Conservation (phyloP, 2,113 vertebrate species). For the Laticauda laticaudata region DNA sequence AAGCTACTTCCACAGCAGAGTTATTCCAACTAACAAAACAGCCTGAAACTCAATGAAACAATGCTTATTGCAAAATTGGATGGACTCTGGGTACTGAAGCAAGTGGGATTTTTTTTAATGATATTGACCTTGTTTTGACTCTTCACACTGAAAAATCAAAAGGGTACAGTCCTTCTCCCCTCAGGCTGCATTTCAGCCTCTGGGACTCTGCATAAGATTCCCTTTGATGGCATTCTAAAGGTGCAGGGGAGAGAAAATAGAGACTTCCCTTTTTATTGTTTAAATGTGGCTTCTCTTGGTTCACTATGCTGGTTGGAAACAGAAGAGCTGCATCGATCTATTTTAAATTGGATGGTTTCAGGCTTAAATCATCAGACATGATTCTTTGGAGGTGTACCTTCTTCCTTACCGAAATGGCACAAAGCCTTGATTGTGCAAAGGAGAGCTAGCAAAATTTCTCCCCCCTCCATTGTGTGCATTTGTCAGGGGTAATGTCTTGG, state of each 20-base stretch:
- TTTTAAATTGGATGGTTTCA: not conserved
- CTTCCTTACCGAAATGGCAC: not conserved
- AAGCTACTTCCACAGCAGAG: slow-evolving; percentile 58
- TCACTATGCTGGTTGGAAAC: not conserved
- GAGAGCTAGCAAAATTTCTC: not conserved
- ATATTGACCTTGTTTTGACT: slow-evolving; percentile 54
- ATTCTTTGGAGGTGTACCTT: not conserved
- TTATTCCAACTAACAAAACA: slow-evolving; percentile 67
- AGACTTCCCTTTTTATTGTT: not conserved
- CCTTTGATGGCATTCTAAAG: slow-evolving; percentile 38
- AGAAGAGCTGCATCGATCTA: not conserved
- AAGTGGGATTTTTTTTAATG: slow-evolving; percentile 53
- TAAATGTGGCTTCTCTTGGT: not conserved
- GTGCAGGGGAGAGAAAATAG: slow-evolving; percentile 30
- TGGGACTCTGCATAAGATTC: slow-evolving; percentile 58
- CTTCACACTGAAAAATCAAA: slow-evolving; percentile 61
- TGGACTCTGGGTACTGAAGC: slow-evolving; percentile 50
- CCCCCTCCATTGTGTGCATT: too few relatives aligned
- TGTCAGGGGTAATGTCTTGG: not conserved
- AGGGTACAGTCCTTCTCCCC: slow-evolving; percentile 41
- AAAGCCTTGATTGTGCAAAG: not conserved
- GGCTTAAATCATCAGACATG: not conserved
- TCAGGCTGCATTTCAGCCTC: slow-evolving; percentile 60
- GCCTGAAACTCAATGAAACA: slow-evolving; percentile 62
- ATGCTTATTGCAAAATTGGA: slow-evolving; percentile 56